Conservation (phyloP, 2,888 invertebrate genomes). For the Agrochola litura region DNA sequence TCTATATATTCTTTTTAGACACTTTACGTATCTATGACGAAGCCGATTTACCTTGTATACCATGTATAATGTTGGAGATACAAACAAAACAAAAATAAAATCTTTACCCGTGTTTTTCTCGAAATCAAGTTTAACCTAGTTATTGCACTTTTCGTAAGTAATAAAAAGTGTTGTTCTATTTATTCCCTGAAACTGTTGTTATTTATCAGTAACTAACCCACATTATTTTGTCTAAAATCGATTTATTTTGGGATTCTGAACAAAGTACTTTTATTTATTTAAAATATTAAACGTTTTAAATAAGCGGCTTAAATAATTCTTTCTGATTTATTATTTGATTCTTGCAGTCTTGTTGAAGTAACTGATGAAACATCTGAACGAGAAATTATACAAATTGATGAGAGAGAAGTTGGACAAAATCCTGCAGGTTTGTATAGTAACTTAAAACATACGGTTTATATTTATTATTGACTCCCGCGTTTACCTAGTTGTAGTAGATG, state of each 20-base stretch:
- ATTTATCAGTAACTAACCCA: background rate
- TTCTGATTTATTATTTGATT: background rate
- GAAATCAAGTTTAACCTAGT: no score
- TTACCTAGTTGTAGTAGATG: background rate
- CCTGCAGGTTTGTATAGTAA: constrained; percentile 78
- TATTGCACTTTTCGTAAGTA: no score
- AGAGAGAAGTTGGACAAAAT: constrained; percentile 82
- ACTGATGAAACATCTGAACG: constrained; percentile 81
- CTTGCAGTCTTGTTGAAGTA: constrained; percentile 84
- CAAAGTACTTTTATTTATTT: no score
- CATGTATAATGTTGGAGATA: no score
- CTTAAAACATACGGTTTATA: background rate
- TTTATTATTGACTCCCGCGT: background rate
- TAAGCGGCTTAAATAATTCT: background rate
- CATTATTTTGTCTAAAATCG: background rate
- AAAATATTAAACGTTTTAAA: background rate
- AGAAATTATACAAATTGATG: constrained; percentile 83
- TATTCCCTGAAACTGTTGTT: background rate
- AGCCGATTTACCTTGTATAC: no score
- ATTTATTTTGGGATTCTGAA: background rate
- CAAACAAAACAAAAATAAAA: no score
- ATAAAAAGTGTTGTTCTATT: background rate
- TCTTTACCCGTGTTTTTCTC: no score
- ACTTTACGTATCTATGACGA: no score
- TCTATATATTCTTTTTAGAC: no score